These are phyloP conservation scores for Isaurus tuberculatus DNA, from an alignment of 92 coral and sea anemone genomes.

Conservation along the genomic window DNA sequence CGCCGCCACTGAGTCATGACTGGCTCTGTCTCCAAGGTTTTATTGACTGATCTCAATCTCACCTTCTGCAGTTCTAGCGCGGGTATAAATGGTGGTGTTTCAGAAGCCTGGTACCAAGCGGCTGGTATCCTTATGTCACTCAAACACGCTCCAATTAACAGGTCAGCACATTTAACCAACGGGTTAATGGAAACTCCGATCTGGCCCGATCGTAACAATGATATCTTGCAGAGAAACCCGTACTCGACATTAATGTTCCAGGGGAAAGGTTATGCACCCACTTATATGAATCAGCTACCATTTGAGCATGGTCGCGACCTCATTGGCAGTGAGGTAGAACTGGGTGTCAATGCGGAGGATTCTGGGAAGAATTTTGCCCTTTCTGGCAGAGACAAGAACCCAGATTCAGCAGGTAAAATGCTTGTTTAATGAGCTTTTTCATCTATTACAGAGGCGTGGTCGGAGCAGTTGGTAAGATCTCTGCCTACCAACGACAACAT, in stretches of 20 bases:
- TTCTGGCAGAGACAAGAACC: neutral
- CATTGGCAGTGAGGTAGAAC: neutral
- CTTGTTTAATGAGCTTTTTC: neutral
- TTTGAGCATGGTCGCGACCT: conserved; percentile 28
- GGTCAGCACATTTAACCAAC: conserved; percentile 20
- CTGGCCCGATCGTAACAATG: conserved; percentile 33
- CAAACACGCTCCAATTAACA: conserved; percentile 39
- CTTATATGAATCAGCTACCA: neutral
- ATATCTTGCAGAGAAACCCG: conserved; percentile 7
- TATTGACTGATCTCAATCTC: no score
- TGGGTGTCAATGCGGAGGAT: neutral
- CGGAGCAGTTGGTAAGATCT: no score
- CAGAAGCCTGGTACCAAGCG: conserved; percentile 38
- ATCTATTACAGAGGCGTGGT: no score
- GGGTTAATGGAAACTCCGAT: conserved; percentile 5
- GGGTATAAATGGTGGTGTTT: conserved; percentile 6
- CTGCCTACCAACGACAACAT: no score
- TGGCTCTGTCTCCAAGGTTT: no score
- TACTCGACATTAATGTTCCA: conserved; percentile 19
- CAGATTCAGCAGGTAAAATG: neutral
- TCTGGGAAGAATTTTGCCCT: neutral
- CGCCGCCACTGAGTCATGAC: no score
- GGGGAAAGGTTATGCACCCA: neutral
- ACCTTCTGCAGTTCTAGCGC: conserved; percentile 11
- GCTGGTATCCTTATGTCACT: conserved; percentile 43